Percentiles rank a stretch among this genome's conserved stretches.
Conservation (phyloP, 1,140 invertebrate genomes). For the Neomicropteryx cornuta region DNA sequence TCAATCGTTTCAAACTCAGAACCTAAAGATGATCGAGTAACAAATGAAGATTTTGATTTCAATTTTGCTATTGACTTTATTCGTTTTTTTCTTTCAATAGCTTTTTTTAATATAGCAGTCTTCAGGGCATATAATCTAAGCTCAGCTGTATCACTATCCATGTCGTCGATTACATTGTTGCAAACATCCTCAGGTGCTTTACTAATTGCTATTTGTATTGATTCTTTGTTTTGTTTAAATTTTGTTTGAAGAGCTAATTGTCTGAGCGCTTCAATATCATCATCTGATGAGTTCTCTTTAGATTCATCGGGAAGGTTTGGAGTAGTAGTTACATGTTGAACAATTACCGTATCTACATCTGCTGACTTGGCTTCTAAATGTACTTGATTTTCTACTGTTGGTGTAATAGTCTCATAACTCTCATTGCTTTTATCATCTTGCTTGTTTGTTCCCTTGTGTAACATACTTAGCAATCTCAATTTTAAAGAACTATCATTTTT, state of each 20-base stretch:
- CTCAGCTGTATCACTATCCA: constrained; percentile 35
- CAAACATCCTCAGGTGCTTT: constrained; percentile 13
- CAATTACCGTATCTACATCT: too few relatives aligned
- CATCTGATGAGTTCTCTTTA: constrained; percentile 29
- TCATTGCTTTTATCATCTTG: too few relatives aligned
- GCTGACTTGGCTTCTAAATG: too few relatives aligned
- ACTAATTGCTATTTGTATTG: constrained; percentile 8
- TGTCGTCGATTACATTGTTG: constrained; percentile 22
- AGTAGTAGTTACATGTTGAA: too few relatives aligned
- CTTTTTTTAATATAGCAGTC: constrained; percentile 34
- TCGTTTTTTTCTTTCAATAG: constrained; percentile 32
- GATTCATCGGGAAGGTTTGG: too few relatives aligned
- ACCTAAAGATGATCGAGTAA: constrained; percentile 5
- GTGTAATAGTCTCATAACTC: too few relatives aligned
- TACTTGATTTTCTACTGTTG: too few relatives aligned
- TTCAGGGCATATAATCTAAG: constrained; percentile 35
- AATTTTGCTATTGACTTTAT: background rate
- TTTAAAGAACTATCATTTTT: too few relatives aligned
- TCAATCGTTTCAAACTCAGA: constrained; percentile 6
- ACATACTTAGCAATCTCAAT: too few relatives aligned
- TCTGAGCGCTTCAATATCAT: constrained; percentile 32
- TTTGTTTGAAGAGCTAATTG: constrained; percentile 35
- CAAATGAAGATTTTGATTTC: constrained; percentile 6
- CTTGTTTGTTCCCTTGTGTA: too few relatives aligned
- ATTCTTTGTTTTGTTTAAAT: constrained; percentile 18